phyloP scores from a whole-genome alignment of 2,113 vertebrate species.

The Nannobrachium achirus region DNA sequence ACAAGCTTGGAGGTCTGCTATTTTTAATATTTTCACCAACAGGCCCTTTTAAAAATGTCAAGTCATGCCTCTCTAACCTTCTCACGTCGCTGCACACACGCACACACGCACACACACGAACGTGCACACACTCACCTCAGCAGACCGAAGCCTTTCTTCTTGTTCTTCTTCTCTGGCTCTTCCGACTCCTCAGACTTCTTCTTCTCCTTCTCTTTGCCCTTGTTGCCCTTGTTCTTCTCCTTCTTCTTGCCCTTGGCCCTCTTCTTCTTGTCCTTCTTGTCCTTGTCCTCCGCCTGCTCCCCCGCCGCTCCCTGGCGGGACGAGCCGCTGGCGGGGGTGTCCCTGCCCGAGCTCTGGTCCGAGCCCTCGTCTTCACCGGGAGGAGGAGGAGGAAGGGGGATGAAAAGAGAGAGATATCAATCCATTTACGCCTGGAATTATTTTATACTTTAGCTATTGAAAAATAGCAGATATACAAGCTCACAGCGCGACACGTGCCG shows the following conservation, averaged over 20 bases:
- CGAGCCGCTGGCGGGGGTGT: constrained; percentile 84
- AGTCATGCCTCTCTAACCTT: too few species aligned
- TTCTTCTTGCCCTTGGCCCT: constrained; percentile 83
- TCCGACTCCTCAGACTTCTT: constrained; percentile 88
- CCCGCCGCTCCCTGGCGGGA: constrained; percentile 69
- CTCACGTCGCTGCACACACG: background rate
- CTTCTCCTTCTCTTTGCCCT: constrained; percentile 88
- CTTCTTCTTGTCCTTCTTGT: constrained; percentile 69
- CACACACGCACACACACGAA: constrained; percentile 13
- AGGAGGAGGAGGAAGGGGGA: background rate
- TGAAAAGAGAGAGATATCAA: too few species aligned
- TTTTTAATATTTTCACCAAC: too few species aligned
- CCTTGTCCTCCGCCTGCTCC: constrained; percentile 69
- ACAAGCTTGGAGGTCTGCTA: too few species aligned
- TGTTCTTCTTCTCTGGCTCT: constrained; percentile 89
- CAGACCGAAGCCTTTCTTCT: constrained; percentile 91
- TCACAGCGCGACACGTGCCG: too few species aligned
- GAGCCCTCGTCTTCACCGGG: constrained; percentile 83
- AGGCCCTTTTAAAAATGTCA: too few species aligned
- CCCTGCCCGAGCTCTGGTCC: constrained; percentile 90
- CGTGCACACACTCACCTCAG: constrained; percentile 81
- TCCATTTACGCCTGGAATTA: too few species aligned
- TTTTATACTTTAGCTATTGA: too few species aligned
- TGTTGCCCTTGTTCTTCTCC: constrained; percentile 88
- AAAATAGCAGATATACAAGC: too few species aligned